Evolutionary conservation across 2,797 vertebrate genomes (phyloP).

Genomic region (Halcyon leucocephala): DNA sequence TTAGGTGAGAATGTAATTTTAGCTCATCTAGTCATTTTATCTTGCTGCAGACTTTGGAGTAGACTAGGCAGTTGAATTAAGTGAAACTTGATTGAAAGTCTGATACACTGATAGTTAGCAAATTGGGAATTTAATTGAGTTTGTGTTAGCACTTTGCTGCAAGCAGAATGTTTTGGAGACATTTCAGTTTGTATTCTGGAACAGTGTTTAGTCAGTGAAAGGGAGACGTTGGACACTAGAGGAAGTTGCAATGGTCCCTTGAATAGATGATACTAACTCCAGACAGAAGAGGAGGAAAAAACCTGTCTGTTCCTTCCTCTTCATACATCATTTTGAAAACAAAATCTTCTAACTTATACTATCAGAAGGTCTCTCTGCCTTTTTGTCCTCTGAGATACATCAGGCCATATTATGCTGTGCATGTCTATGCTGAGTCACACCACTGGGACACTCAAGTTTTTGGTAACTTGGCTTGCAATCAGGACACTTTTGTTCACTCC

Average conservation of each 20-base stretch:
- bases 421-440: fast-evolving
- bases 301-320: not conserved
- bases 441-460: fast-evolving
- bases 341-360: not conserved
- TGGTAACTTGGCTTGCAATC: not conserved
- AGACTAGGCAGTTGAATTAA: not conserved
- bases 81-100: not conserved
- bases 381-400: not conserved
- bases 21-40: slow-evolving; percentile 11
- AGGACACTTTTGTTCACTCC: too few relatives aligned
- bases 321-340: not conserved
- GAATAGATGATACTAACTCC: not conserved
- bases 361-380: not conserved
- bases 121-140: slow-evolving; percentile 28
- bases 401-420: fast-evolving
- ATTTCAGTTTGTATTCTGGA: not conserved
- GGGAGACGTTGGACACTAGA: not conserved
- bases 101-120: slow-evolving; percentile 6
- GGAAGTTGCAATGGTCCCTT: not conserved
- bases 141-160: not conserved
- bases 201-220: not conserved
- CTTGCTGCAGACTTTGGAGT: not conserved
- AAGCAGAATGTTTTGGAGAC: not conserved
- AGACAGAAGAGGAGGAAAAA: not conserved
- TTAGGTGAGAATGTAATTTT: slow-evolving; percentile 33